These are phyloP conservation scores for Pedetes capensis DNA, from an alignment of 2,113 vertebrate genomes.

Conservation along the genomic window DNA sequence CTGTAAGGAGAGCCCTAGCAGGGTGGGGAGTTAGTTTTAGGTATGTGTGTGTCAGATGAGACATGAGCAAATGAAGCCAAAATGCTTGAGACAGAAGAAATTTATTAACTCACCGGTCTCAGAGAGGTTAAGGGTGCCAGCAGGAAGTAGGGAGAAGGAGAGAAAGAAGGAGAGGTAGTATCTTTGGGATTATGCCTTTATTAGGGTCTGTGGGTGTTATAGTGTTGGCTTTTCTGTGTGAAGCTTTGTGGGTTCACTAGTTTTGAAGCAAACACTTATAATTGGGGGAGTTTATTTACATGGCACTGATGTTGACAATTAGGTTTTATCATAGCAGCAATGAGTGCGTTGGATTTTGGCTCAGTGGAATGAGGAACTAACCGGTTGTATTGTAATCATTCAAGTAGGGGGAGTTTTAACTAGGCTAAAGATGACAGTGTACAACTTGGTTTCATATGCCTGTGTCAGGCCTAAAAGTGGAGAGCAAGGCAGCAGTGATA, in stretches of 20 bases:
- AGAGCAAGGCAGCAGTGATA: not conserved
- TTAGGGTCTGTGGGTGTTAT: too few relatives aligned
- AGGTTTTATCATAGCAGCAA: not conserved
- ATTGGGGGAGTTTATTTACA: not conserved
- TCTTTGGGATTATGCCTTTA: too few relatives aligned
- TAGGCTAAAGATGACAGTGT: not conserved
- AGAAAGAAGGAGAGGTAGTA: too few relatives aligned
- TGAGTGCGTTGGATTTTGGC: not conserved
- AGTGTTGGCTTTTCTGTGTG: not conserved
- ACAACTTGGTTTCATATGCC: not conserved
- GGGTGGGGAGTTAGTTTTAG: not conserved
- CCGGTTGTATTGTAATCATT: not conserved
- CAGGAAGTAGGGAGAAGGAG: not conserved
- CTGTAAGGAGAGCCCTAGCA: not conserved
- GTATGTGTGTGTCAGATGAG: not conserved
- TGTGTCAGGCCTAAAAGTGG: not conserved
- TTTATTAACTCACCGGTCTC: not conserved
- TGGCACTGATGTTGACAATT: not conserved
- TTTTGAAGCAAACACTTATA: not conserved
- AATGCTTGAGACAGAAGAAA: not conserved
- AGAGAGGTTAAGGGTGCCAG: not conserved
- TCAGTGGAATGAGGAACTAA: not conserved
- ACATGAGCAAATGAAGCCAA: not conserved
- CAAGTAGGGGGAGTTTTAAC: not conserved
- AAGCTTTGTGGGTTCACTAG: not conserved